A percentile compares a stretch with the other conserved stretches of the same genome.
phyloP scores from a whole-genome alignment of 2,888 invertebrate genomes.

The Melipona beecheii region DNA sequence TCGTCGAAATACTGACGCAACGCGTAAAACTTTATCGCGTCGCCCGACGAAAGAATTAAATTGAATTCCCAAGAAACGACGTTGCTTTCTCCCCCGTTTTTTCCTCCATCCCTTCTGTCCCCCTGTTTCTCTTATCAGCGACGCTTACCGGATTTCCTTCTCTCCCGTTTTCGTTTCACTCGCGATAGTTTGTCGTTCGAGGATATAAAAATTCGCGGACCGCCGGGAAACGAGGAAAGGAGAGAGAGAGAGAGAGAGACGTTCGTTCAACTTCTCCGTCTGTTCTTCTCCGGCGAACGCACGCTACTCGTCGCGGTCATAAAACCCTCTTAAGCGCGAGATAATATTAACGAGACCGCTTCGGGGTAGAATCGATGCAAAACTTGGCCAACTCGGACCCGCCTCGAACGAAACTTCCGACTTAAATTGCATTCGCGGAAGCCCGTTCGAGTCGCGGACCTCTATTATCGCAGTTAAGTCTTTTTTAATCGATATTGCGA shows the following conservation, averaged over 20 bases:
- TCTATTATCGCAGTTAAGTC: constrained; percentile 37
- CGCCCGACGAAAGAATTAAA: constrained; percentile 43
- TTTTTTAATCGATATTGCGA: constrained; percentile 24
- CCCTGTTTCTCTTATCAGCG: constrained; percentile 12
- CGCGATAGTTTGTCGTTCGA: neutral
- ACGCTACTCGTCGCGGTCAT: constrained; percentile 49
- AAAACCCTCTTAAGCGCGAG: constrained; percentile 65
- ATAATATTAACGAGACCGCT: constrained; percentile 63
- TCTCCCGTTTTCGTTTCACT: neutral
- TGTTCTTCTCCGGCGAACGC: constrained; percentile 46
- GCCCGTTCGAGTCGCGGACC: constrained; percentile 19
- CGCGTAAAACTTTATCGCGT: constrained; percentile 55
- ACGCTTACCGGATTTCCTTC: constrained; percentile 10
- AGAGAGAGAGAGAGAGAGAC: neutral
- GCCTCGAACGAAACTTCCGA: constrained; percentile 41
- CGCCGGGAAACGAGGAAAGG: neutral
- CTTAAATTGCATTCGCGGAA: constrained; percentile 37
- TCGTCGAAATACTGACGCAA: constrained; percentile 22
- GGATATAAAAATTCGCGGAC: constrained; percentile 13
- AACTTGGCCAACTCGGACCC: constrained; percentile 42
- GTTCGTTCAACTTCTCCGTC: constrained; percentile 10
- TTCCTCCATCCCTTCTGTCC: neutral
- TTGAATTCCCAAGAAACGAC: constrained; percentile 21
- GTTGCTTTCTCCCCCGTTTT: neutral
- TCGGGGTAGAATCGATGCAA: constrained; percentile 49